Percentiles rank a stretch among this genome's conserved stretches.
phyloP scores from a whole-genome alignment of 1,140 invertebrate genomes.

The Trigoniulus corallinus region DNA sequence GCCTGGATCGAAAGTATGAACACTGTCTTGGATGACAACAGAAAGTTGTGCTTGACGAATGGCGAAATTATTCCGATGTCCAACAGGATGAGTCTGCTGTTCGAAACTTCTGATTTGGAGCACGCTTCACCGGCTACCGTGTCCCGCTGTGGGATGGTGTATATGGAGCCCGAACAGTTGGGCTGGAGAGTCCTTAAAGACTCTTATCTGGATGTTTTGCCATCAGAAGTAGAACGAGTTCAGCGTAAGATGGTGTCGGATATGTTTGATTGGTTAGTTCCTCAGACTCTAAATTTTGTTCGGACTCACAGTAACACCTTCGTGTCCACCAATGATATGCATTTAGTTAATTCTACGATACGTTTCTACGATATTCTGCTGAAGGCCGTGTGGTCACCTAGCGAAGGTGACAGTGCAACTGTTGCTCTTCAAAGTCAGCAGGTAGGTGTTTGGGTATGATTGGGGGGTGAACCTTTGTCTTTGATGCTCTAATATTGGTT shows the following conservation, averaged over 20 bases:
- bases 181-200: constrained; percentile 61
- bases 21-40: constrained; percentile 41
- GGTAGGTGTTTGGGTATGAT: too few species aligned
- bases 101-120: constrained; percentile 81
- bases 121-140: constrained; percentile 88
- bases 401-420: background rate
- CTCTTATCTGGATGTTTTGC: constrained; percentile 52
- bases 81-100: constrained; percentile 79
- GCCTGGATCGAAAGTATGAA: constrained; percentile 43
- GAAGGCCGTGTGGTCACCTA: background rate
- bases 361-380: background rate
- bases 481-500: background rate
- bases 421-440: background rate
- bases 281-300: constrained; percentile 48
- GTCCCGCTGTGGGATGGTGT: constrained; percentile 77
- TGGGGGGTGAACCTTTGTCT: background rate
- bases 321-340: constrained; percentile 57
- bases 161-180: constrained; percentile 55
- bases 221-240: constrained; percentile 37
- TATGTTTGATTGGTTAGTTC: constrained; percentile 63
- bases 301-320: constrained; percentile 49
- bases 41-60: constrained; percentile 34
- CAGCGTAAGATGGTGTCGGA: constrained; percentile 36
- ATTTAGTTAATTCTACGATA: constrained; percentile 31
- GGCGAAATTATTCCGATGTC: constrained; percentile 47